Base-by-base conservation (phyloP, 1,140 invertebrate genomes). In the Lepidurus arcticus region DNA sequence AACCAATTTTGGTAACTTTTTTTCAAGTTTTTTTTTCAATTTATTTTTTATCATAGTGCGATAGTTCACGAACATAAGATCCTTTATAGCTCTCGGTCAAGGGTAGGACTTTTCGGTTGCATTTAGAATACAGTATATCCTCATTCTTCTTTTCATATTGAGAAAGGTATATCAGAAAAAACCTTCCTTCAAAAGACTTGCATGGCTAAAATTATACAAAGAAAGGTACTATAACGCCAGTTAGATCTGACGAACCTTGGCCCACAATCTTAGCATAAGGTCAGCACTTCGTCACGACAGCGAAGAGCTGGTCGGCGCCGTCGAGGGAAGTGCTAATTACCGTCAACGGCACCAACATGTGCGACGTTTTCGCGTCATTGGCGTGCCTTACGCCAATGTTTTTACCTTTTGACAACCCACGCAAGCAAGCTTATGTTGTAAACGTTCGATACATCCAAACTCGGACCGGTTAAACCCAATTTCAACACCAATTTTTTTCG, bases 191-290 rank as follows among this genome's bases (percentile, higher is more conserved):
- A n/a, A 9, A 65, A 65, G 21, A 65, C 16, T n/a, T 13, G 53
- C 53, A 65, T 7, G 16, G 53, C 5, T 65, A 65, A 65, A 65
- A 13, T 1, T 7, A 65, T n/a, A 65, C 16, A 13, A 13, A 65
- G 13, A 65, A 65, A 7, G 5, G 16, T 65, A n/a, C n/a, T 65
- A 1, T 65, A 11, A 65, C 21, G 53, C 53, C 13, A 65, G 8
- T 65, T 7, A 65, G 13, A 21, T 13, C 16, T 65, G 53, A n/a
- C 21, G 53, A 65, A 65, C 53, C 53, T 65, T 65, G 53, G 53
- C 53, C 53, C 53, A 65, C 53, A 65, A 65, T 65, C 53, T 65
- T 65, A n/a, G 53, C 53, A 65, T 65, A 65, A 65, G 53, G 53
- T 65, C 53, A 65, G 53, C 16, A 65, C 53, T 21, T 65, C 53